Conservation (phyloP, 2,113 vertebrate species). For the Steatornis caripensis region DNA sequence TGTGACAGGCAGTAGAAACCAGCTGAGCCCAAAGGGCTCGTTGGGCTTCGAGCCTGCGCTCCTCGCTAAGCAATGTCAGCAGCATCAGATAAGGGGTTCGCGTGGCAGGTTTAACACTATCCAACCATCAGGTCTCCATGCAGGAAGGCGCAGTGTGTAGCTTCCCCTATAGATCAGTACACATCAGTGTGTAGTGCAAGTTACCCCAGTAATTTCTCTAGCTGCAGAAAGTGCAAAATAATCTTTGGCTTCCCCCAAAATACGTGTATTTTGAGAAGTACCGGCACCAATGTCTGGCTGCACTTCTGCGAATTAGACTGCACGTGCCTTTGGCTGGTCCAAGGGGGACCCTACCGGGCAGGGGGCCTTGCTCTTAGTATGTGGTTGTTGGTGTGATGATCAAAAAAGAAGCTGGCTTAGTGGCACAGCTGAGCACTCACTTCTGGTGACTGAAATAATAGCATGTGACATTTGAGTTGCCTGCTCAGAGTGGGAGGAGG, state of each 20-base stretch:
- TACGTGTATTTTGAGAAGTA: neutral
- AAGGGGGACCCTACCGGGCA: neutral
- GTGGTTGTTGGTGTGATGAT: neutral
- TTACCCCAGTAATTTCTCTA: neutral
- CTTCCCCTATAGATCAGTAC: neutral
- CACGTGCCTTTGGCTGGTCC: rapidly evolving
- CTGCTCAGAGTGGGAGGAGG: neutral
- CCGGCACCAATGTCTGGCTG: neutral
- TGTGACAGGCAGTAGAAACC: neutral
- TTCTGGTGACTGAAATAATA: neutral
- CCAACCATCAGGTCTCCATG: neutral
- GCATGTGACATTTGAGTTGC: neutral
- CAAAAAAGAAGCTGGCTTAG: neutral
- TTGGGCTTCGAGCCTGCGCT: neutral
- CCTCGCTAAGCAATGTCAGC: neutral
- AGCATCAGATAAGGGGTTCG: neutral
- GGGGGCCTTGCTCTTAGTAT: neutral
- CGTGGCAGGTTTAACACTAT: rapidly evolving
- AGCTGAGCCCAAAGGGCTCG: neutral
- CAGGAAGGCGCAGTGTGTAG: rapidly evolving
- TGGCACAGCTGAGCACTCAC: neutral
- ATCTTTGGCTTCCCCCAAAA: neutral
- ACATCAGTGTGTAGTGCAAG: neutral
- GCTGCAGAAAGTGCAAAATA: neutral
- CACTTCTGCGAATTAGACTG: neutral